A percentile compares a stretch with the other conserved stretches of the same genome.
phyloP scores from a whole-genome alignment of 2,113 vertebrate species.

The Bambusicola thoracicus region DNA sequence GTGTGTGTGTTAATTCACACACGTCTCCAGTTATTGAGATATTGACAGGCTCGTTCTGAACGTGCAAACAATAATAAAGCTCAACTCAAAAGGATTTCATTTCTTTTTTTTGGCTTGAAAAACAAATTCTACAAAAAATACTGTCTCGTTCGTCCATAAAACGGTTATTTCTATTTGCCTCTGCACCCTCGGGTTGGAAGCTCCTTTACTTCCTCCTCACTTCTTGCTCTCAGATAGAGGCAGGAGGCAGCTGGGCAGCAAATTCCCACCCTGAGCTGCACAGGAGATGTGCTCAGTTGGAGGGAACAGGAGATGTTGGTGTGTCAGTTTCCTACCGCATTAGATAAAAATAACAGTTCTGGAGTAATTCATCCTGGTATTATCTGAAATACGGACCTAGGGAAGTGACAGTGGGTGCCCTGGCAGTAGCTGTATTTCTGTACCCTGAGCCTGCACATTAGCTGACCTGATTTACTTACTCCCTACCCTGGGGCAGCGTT shows the following conservation, averaged over 20 bases:
- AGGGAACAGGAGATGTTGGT: neutral
- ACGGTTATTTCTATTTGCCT: neutral
- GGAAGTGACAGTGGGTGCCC: neutral
- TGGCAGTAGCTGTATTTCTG: neutral
- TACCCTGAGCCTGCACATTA: neutral
- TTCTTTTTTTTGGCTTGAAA: neutral
- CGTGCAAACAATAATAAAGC: neutral
- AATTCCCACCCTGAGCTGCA: neutral
- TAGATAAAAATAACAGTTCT: constrained; percentile 21
- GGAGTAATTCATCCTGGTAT: neutral
- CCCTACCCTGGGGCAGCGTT: neutral
- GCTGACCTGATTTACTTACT: neutral
- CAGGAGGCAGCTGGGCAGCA: neutral
- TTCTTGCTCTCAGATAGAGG: neutral
- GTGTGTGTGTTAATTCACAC: constrained; percentile 52
- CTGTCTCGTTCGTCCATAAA: neutral
- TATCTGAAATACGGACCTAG: neutral
- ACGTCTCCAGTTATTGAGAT: constrained; percentile 5
- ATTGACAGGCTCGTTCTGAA: neutral
- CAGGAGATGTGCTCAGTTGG: neutral
- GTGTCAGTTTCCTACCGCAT: neutral
- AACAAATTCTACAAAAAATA: neutral
- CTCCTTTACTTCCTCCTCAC: neutral
- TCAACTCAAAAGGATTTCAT: fast-evolving
- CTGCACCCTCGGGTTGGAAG: neutral